These are phyloP conservation scores for Emydoidea blandingii DNA, from an alignment of 2,797 vertebrate genomes.

Conservation along the genomic window DNA sequence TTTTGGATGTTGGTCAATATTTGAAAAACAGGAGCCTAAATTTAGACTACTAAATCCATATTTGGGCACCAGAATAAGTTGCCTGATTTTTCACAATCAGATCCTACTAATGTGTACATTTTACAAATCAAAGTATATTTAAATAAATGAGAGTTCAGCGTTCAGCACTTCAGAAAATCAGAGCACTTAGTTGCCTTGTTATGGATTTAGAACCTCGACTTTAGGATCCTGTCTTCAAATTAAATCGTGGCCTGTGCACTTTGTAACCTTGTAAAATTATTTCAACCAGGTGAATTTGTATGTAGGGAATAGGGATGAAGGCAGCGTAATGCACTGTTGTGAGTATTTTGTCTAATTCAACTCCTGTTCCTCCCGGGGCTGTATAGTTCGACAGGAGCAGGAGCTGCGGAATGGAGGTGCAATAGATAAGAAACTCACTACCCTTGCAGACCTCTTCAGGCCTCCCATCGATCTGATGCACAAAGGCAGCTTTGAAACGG, in stretches of 20 bases:
- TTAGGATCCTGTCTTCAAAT: too few relatives aligned
- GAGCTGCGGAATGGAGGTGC: conserved; percentile 97
- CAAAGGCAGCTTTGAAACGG: conserved; percentile 99
- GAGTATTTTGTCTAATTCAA: conserved; percentile 5
- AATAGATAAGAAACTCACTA: conserved; percentile 98
- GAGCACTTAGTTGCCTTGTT: not conserved
- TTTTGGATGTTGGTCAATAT: not conserved
- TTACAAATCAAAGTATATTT: not conserved
- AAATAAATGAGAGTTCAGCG: not conserved
- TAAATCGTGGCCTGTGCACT: not conserved
- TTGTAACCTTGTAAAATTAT: not conserved
- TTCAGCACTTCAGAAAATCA: not conserved
- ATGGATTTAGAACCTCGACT: rapidly evolving
- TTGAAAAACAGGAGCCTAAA: not conserved
- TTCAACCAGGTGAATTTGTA: rapidly evolving
- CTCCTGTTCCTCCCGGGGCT: conserved; percentile 60
- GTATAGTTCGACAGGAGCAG: conserved; percentile 96
- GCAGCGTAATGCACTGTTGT: rapidly evolving
- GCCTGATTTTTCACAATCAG: not conserved
- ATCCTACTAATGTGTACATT: not conserved
- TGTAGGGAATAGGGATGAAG: rapidly evolving
- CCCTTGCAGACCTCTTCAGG: conserved; percentile 97
- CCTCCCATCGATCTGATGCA: conserved; percentile 99
- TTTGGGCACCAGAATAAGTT: not conserved
- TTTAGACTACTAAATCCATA: not conserved